Conservation (phyloP, 2,797 vertebrate species). For the Phoeniculus purpureus region DNA sequence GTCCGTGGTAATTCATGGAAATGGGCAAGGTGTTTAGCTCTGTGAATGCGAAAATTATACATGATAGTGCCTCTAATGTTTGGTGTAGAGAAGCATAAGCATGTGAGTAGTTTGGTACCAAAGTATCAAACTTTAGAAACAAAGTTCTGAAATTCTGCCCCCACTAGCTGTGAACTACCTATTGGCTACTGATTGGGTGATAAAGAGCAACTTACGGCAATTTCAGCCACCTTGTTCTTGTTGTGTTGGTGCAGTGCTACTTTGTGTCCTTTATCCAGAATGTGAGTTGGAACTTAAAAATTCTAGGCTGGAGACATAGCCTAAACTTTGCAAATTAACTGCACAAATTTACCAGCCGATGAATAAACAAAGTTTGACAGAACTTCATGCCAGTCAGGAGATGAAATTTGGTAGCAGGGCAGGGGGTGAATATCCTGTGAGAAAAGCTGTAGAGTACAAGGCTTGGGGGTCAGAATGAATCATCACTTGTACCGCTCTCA, state of each 20-base stretch:
- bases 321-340: background rate
- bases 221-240: background rate
- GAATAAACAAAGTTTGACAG: background rate
- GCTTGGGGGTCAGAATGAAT: background rate
- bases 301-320: background rate
- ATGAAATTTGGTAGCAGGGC: background rate
- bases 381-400: background rate
- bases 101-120: background rate
- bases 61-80: background rate
- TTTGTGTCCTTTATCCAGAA: background rate
- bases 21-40: background rate
- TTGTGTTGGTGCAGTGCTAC: background rate
- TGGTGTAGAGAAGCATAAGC: background rate
- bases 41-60: background rate
- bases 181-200: background rate
- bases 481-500: background rate
- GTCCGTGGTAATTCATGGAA: background rate
- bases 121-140: background rate
- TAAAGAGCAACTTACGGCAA: background rate
- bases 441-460: background rate
- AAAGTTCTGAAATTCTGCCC: background rate
- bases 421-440: accelerated
- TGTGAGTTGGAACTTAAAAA: background rate
- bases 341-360: background rate
- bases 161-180: background rate